Percentiles rank a stretch among this genome's conserved stretches.
These are phyloP conservation scores for Cylas formicarius DNA, from an alignment of 1,140 invertebrate genomes.

Conservation along the genomic window DNA sequence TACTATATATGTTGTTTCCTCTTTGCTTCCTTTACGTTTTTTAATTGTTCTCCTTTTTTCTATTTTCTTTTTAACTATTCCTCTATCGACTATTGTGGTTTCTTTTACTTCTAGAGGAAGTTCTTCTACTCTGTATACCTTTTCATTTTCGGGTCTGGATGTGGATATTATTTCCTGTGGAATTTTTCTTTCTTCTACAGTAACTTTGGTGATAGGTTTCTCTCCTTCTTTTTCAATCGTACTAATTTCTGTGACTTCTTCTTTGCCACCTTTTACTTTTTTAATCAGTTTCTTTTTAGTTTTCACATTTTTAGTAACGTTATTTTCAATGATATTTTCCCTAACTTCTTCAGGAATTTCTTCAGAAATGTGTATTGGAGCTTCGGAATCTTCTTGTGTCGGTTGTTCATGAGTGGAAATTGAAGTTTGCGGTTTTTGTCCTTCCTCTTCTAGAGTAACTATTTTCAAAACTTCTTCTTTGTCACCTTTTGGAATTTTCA, in stretches of 20 bases:
- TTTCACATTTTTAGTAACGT: constrained; percentile 30
- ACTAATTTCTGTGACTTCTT: constrained; percentile 29
- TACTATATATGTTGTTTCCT: constrained; percentile 38
- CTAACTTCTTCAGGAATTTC: constrained; percentile 41
- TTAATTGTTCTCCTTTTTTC: constrained; percentile 18
- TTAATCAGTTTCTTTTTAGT: constrained; percentile 32
- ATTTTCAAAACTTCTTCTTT: constrained; percentile 37
- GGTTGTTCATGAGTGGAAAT: constrained; percentile 30
- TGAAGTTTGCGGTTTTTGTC: constrained; percentile 24
- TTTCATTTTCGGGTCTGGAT: constrained; percentile 13
- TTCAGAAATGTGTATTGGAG: constrained; percentile 37
- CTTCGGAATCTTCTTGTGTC: constrained; percentile 8
- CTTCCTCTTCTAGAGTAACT: constrained; percentile 32
- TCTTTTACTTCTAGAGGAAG: constrained; percentile 21
- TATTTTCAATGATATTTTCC: constrained; percentile 31
- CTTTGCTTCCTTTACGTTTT: constrained; percentile 32
- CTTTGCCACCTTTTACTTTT: constrained; percentile 30
- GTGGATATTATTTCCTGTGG: constrained; percentile 24
- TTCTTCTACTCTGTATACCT: constrained; percentile 13
- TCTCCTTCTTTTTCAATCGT: constrained; percentile 36
- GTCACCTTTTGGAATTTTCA: constrained; percentile 34
- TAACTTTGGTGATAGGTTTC: constrained; percentile 33
- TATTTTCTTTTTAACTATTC: constrained; percentile 9
- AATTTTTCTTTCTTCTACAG: constrained; percentile 26
- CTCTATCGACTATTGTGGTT: constrained; percentile 23